Evolutionary conservation across 2,113 vertebrate genomes (phyloP).

Genomic region (Tautogolabrus adspersus): DNA sequence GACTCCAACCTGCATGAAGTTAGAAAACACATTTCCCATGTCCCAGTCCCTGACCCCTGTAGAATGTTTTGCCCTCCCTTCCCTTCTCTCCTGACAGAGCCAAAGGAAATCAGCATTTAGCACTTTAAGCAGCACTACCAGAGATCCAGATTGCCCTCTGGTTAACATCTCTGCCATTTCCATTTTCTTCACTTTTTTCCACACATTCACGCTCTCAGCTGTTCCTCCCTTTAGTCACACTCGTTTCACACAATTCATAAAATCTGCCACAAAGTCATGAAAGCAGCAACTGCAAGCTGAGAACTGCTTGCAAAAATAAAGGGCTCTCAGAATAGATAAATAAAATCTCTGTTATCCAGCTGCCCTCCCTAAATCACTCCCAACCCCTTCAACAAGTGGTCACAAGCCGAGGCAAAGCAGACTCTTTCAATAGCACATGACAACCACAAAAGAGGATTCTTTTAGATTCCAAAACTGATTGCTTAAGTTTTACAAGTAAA

Average conservation of each 20-base stretch:
- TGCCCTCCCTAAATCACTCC: constrained; percentile 85
- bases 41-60: constrained; percentile 55
- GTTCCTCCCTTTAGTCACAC: constrained; percentile 72
- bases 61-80: constrained; percentile 57
- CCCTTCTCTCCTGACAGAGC: constrained; percentile 25
- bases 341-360: constrained; percentile 84
- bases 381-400: constrained; percentile 81
- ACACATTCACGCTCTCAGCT: constrained; percentile 69
- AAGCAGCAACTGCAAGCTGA: constrained; percentile 80
- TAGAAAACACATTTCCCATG: constrained; percentile 27
- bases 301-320: constrained; percentile 78
- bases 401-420: constrained; percentile 75
- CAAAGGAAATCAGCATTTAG: constrained; percentile 58
- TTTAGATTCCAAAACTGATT: constrained; percentile 75
- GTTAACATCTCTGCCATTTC: constrained; percentile 68
- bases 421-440: constrained; percentile 77
- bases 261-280: constrained; percentile 76
- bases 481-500: constrained; percentile 79
- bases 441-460: constrained; percentile 80
- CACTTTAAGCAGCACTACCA: constrained; percentile 62
- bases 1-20: constrained; percentile 18
- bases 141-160: constrained; percentile 57
- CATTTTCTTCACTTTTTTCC: constrained; percentile 59
- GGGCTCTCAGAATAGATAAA: constrained; percentile 83
- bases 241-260: constrained; percentile 69